These are phyloP conservation scores for Pundamilia nyererei DNA, from an alignment of 2,113 vertebrate genomes.

Conservation along the genomic window DNA sequence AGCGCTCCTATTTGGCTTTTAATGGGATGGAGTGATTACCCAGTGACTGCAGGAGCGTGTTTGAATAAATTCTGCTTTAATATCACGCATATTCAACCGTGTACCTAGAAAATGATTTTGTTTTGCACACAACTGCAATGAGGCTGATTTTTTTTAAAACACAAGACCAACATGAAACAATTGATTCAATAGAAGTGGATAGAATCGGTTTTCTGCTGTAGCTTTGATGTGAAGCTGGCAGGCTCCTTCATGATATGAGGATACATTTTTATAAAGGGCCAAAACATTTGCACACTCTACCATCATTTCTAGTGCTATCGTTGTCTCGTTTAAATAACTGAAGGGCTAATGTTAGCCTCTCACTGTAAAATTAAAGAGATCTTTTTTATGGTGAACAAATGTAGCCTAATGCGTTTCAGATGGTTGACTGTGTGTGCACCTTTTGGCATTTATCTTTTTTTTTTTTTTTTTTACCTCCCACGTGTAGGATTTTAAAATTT, in stretches of 20 bases:
- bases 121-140: background rate
- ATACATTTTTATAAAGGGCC: slow-evolving; percentile 1
- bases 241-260: background rate
- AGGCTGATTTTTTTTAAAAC: background rate
- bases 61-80: background rate
- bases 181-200: background rate
- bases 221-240: background rate
- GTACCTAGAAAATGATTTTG: background rate
- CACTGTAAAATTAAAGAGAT: background rate
- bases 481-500: rapidly evolving
- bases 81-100: background rate
- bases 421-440: background rate
- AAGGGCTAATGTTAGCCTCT: slow-evolving; percentile 4
- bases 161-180: background rate
- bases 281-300: background rate
- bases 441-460: background rate
- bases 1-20: background rate
- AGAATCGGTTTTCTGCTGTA: slow-evolving; percentile 1
- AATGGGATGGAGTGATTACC: background rate
- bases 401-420: background rate
- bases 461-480: background rate
- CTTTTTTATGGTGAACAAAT: background rate
- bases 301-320: background rate
- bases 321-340: slow-evolving; percentile 27
- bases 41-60: background rate